Percentiles rank a stretch among this genome's conserved stretches.
These are phyloP conservation scores for Pectinophora gossypiella DNA, from an alignment of 1,140 invertebrate species.

Conservation along the genomic window DNA sequence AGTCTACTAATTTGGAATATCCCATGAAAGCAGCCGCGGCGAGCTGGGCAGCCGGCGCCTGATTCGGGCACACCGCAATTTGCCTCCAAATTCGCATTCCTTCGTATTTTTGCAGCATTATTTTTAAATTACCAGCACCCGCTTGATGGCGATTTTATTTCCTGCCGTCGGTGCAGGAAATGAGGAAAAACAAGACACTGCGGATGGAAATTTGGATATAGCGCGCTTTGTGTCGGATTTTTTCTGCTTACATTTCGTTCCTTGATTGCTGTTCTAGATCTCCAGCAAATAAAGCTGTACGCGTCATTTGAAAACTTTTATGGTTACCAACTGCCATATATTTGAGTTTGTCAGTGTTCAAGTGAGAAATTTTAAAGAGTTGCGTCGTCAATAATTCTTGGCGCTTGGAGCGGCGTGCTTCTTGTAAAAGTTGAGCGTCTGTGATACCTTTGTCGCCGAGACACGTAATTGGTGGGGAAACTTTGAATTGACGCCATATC, in stretches of 20 bases:
- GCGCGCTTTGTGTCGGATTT: slow-evolving; percentile 17
- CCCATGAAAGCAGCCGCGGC: not conserved
- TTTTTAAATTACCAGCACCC: slow-evolving; percentile 62
- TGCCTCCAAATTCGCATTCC: slow-evolving; percentile 45
- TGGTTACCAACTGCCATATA: no score
- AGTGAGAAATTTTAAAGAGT: not conserved
- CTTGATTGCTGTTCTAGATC: slow-evolving; percentile 11
- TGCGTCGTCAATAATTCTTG: not conserved
- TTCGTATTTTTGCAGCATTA: slow-evolving; percentile 59
- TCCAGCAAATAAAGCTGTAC: not conserved
- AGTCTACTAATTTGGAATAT: not conserved
- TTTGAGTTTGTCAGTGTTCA: no score
- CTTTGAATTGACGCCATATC: not conserved
- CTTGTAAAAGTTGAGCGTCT: not conserved
- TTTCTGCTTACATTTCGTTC: slow-evolving; percentile 11
- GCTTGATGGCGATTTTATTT: slow-evolving; percentile 68
- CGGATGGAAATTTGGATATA: slow-evolving; percentile 40
- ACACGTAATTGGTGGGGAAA: not conserved
- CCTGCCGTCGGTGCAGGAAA: slow-evolving; percentile 49
- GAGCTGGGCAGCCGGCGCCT: slow-evolving; percentile 27
- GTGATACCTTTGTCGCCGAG: not conserved
- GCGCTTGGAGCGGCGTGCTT: not conserved
- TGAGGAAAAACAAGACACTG: slow-evolving; percentile 38
- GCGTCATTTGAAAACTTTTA: not conserved
- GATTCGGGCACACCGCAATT: slow-evolving; percentile 43